Conservation (phyloP, 1,140 invertebrate genomes). For the Papilio polyxenes region DNA sequence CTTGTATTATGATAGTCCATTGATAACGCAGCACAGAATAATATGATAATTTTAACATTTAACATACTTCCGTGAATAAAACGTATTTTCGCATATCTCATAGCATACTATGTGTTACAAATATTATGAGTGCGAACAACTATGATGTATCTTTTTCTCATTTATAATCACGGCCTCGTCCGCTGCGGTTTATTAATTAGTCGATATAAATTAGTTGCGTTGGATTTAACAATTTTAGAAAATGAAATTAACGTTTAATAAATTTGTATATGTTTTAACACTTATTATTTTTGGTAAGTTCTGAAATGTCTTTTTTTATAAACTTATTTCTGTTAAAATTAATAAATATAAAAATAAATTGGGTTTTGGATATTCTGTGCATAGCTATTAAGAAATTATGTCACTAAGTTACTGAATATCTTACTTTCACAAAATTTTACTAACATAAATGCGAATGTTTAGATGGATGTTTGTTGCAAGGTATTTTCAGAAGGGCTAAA, state of each 20-base stretch:
- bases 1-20: background rate
- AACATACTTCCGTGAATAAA: background rate
- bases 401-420: background rate
- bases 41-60: too few relatives aligned
- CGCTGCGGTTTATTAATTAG: background rate
- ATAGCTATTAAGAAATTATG: too few relatives aligned
- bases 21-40: too few relatives aligned
- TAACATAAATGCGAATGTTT: too few relatives aligned
- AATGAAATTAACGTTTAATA: background rate
- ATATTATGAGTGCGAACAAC: background rate
- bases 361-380: too few relatives aligned
- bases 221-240: background rate
- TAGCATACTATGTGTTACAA: background rate
- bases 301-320: background rate
- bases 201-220: background rate
- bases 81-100: background rate
- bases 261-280: background rate
- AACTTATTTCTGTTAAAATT: background rate
- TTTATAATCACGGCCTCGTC: background rate
- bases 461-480: too few relatives aligned
- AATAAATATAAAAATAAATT: too few relatives aligned
- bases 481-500: too few relatives aligned
- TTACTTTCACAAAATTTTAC: background rate
- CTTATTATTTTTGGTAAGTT: background rate
- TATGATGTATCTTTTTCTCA: background rate